Evolutionary conservation across 2,113 vertebrate species (phyloP).

Genomic region (Nerophis lumbriciformis): DNA sequence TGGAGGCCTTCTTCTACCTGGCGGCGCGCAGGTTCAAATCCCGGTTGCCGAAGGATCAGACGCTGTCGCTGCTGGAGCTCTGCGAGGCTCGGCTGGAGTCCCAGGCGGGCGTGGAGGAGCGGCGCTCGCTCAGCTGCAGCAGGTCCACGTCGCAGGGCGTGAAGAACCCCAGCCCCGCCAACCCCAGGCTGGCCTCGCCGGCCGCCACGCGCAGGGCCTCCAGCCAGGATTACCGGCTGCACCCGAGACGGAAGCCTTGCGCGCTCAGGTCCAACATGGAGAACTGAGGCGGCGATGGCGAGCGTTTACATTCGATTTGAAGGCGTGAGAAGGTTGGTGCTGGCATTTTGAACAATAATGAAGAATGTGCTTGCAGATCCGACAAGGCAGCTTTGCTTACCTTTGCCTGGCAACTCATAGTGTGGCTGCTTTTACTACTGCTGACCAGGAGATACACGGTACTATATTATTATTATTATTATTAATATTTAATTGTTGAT

Average conservation of each 20-base stretch:
- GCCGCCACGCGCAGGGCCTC: conserved; percentile 28
- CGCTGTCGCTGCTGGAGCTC: conserved; percentile 73
- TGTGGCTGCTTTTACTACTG: too few species aligned
- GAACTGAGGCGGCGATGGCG: conserved; percentile 35
- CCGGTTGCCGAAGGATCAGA: conserved; percentile 74
- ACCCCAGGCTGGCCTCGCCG: conserved; percentile 31
- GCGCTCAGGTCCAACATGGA: conserved; percentile 55
- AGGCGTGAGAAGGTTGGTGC: conserved; percentile 5
- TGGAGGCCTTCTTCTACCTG: conserved; percentile 88
- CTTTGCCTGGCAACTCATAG: conserved; percentile 18
- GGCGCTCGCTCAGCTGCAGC: conserved; percentile 71
- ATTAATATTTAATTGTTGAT: too few species aligned
- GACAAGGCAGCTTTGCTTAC: conserved; percentile 48
- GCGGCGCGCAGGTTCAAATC: conserved; percentile 84
- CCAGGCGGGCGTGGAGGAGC: conserved; percentile 57
- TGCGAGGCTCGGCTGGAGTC: conserved; percentile 81
- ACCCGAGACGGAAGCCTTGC: conserved; percentile 48
- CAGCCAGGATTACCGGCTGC: conserved; percentile 54
- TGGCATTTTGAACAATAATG: conserved; percentile 12
- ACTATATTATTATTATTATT: too few species aligned
- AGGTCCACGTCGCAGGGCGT: conserved; percentile 22
- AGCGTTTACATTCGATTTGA: too few species aligned
- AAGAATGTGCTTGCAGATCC: conserved; percentile 29
- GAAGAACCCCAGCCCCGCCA: conserved; percentile 18
- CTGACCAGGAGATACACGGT: too few species aligned